These are phyloP conservation scores for Drosophila seguyi DNA, from an alignment of 1,140 invertebrate genomes.

Conservation along the genomic window DNA sequence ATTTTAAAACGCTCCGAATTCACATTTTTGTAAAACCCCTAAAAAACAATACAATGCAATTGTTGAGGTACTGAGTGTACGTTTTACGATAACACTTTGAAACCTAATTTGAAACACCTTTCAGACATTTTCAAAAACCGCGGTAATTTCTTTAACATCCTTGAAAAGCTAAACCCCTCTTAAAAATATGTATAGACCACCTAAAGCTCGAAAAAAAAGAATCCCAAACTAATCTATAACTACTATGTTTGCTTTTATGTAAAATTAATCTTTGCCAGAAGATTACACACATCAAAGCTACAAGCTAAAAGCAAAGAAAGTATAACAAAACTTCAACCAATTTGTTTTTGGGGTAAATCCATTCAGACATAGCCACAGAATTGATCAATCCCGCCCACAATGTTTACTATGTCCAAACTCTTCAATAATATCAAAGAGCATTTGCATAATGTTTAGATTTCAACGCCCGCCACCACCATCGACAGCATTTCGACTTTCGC, in stretches of 20 bases:
- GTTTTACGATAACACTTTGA: too few relatives aligned
- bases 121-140: not conserved
- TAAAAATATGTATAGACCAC: not conserved
- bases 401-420: constrained; percentile 42
- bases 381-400: constrained; percentile 36
- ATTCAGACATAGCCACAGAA: constrained; percentile 32
- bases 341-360: constrained; percentile 11
- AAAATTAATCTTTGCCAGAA: not conserved
- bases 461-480: constrained; percentile 14
- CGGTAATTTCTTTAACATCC: not conserved
- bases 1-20: too few relatives aligned
- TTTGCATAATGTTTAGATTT: constrained; percentile 55
- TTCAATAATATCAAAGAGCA: constrained; percentile 52
- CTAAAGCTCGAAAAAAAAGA: not conserved
- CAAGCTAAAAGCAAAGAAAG: constrained; percentile 14
- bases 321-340: constrained; percentile 12
- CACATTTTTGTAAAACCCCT: too few relatives aligned
- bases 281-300: not conserved
- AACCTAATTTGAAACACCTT: not conserved
- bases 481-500: constrained; percentile 41
- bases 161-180: not conserved
- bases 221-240: not conserved
- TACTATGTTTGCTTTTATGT: not conserved
- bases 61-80: too few relatives aligned
- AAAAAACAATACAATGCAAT: too few relatives aligned